phyloP scores from a whole-genome alignment of 2,888 invertebrate species.

The Tillus elongatus region DNA sequence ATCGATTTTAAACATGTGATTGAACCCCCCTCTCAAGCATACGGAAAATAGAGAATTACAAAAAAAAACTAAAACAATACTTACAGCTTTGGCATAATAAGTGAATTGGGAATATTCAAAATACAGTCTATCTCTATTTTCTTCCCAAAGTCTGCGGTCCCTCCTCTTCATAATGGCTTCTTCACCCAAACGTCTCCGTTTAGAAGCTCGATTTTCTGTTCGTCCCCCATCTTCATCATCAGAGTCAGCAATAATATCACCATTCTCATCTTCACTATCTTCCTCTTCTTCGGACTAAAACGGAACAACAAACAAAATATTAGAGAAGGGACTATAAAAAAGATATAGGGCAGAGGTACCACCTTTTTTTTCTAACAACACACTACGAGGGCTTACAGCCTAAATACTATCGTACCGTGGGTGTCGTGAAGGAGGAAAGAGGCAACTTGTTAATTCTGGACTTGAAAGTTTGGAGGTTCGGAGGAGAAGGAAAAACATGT shows the following conservation, averaged over 20 bases:
- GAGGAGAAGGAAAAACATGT: too few relatives aligned
- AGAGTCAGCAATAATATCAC: conserved; percentile 40
- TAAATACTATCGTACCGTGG: too few relatives aligned
- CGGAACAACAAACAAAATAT: too few relatives aligned
- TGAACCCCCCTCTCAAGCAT: too few relatives aligned
- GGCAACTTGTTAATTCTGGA: too few relatives aligned
- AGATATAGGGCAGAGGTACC: too few relatives aligned
- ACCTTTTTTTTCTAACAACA: too few relatives aligned
- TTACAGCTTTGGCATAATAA: conserved; percentile 71
- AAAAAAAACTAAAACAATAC: conserved; percentile 24
- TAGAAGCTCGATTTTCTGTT: conserved; percentile 47
- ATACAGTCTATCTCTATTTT: conserved; percentile 69
- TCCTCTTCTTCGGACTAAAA: conserved; percentile 21
- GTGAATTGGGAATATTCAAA: conserved; percentile 89
- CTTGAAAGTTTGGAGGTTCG: too few relatives aligned
- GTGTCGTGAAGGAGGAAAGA: too few relatives aligned
- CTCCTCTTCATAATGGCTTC: conserved; percentile 54
- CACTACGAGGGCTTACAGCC: too few relatives aligned
- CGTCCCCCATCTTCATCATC: conserved; percentile 41
- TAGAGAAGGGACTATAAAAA: too few relatives aligned
- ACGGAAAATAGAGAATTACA: background rate
- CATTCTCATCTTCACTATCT: conserved; percentile 41
- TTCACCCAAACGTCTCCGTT: conserved; percentile 50
- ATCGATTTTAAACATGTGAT: too few relatives aligned
- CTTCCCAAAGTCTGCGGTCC: conserved; percentile 72